Evolutionary conservation across 2,113 vertebrate genomes (phyloP).

Genomic region (Donacobius atricapilla): DNA sequence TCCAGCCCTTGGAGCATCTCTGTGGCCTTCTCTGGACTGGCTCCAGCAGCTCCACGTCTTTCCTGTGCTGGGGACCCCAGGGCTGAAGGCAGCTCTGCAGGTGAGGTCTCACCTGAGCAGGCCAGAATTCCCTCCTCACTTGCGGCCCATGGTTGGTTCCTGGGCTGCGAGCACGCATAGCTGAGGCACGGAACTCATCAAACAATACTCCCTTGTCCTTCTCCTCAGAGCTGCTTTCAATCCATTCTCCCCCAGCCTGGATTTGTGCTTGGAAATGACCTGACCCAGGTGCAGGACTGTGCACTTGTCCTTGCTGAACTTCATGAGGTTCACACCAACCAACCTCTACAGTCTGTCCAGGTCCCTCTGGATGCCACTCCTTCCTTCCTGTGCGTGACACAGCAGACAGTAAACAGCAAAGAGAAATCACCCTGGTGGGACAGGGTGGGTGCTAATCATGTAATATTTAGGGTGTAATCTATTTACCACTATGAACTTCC

Average conservation of each 20-base stretch:
- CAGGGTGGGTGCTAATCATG: background rate
- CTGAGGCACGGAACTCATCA: background rate
- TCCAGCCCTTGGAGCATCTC: background rate
- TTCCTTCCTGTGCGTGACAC: background rate
- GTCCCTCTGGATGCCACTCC: background rate
- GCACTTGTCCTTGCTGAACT: background rate
- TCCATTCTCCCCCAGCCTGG: background rate
- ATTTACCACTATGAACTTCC: background rate
- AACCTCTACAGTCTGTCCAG: background rate
- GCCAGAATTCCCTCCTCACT: background rate
- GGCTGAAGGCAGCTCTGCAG: background rate
- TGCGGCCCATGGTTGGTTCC: background rate
- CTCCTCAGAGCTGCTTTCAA: background rate
- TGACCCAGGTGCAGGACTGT: background rate
- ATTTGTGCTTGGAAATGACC: background rate
- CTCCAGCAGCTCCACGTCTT: background rate
- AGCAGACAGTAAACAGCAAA: background rate
- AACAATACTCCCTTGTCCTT: background rate
- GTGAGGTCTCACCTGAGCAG: background rate
- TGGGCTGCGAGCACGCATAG: background rate
- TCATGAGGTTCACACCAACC: background rate
- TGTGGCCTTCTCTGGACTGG: rapidly evolving
- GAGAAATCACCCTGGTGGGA: background rate
- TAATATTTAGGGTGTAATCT: background rate
- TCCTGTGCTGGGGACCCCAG: background rate